A percentile compares a stretch with the other conserved stretches of the same genome.
Evolutionary conservation across 2,888 invertebrate species (phyloP).

Genomic region (Lasioglossum lativentre): DNA sequence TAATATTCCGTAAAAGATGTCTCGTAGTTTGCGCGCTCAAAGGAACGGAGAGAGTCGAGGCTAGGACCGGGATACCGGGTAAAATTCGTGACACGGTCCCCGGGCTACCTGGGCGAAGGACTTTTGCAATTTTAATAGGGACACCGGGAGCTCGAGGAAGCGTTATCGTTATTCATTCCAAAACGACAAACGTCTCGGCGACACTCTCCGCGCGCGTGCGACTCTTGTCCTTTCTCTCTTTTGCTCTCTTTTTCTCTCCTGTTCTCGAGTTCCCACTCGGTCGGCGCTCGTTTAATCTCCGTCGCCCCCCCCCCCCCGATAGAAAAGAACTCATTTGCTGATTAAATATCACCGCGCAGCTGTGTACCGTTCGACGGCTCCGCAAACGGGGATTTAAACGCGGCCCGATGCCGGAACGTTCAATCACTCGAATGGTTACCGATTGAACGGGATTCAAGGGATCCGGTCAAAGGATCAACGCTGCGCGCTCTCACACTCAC

Average conservation of each 20-base stretch:
- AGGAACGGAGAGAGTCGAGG: slow-evolving; percentile 43
- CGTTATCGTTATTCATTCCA: slow-evolving; percentile 55
- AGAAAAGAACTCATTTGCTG: slow-evolving; percentile 25
- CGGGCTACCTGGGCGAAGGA: not conserved
- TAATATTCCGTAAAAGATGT: slow-evolving; percentile 63
- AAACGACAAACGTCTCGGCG: slow-evolving; percentile 26
- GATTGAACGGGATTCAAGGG: slow-evolving; percentile 23
- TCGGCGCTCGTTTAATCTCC: slow-evolving; percentile 21
- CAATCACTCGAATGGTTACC: slow-evolving; percentile 20
- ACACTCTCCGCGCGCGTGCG: not conserved
- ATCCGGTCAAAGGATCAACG: slow-evolving; percentile 13
- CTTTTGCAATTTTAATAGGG: slow-evolving; percentile 47
- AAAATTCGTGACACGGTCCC: slow-evolving; percentile 32
- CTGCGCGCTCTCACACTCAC: not conserved
- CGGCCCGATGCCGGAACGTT: not conserved
- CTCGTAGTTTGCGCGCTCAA: slow-evolving; percentile 47
- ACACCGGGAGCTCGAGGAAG: not conserved
- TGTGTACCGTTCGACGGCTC: not conserved
- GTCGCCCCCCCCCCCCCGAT: not conserved
- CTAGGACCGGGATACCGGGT: not conserved
- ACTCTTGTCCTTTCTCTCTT: not conserved
- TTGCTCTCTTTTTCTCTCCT: not conserved
- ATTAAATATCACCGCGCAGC: slow-evolving; percentile 34
- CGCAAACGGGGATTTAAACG: slow-evolving; percentile 25
- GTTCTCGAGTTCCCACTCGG: not conserved